phyloP scores from a whole-genome alignment of 2,113 vertebrate species.

The Solea solea region DNA sequence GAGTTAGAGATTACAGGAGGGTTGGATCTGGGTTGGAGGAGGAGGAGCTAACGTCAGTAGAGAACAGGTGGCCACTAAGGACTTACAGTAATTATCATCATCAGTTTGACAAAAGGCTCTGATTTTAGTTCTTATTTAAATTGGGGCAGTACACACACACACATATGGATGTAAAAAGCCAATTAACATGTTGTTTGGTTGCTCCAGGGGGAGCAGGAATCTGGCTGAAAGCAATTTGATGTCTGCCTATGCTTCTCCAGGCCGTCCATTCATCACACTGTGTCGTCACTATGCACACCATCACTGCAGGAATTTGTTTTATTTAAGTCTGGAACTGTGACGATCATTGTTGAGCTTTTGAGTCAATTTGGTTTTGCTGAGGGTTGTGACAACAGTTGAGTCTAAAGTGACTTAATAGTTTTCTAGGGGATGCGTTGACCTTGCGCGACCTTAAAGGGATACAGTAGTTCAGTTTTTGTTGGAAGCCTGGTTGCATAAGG shows the following conservation, averaged over 20 bases:
- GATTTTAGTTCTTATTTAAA: conserved; percentile 23
- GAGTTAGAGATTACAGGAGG: no score
- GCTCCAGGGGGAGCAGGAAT: not conserved
- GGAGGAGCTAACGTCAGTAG: not conserved
- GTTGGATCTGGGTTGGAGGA: not conserved
- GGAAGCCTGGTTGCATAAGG: no score
- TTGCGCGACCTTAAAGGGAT: no score
- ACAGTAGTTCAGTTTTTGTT: no score
- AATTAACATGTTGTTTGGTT: conserved; percentile 19
- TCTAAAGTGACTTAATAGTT: no score
- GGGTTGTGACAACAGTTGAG: no score
- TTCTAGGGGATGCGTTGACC: no score
- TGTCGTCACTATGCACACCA: no score
- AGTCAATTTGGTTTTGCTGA: no score
- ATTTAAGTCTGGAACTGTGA: not conserved
- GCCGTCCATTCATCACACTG: not conserved
- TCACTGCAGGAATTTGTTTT: not conserved
- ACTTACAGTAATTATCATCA: conserved; percentile 36
- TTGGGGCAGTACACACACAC: not conserved
- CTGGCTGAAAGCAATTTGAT: not conserved
- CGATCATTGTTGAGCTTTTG: not conserved
- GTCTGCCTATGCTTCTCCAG: not conserved
- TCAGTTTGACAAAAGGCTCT: conserved; percentile 17
- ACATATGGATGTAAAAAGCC: conserved; percentile 28
- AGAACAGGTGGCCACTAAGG: conserved; percentile 12